Evolutionary conservation across 2,797 vertebrate genomes (phyloP).

Genomic region (Danio tinwini): DNA sequence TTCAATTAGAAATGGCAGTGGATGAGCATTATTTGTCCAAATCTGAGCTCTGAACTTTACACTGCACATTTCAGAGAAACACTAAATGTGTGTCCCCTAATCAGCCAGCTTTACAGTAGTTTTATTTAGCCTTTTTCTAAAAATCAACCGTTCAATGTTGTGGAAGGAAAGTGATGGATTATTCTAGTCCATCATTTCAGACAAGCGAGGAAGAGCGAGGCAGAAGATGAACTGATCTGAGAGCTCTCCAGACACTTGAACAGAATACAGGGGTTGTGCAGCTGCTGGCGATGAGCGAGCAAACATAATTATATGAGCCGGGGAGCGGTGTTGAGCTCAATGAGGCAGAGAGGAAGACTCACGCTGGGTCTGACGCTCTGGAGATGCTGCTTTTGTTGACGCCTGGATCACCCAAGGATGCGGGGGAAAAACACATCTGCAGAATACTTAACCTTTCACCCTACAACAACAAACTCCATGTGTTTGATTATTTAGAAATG

Average conservation of each 20-base stretch:
- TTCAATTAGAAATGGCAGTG: conserved; percentile 11
- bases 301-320: conserved; percentile 60
- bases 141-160: conserved; percentile 25
- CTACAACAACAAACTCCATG: conserved; percentile 33
- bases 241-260: conserved; percentile 30
- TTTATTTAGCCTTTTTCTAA: conserved; percentile 16
- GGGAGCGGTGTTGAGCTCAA: conserved; percentile 41
- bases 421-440: conserved; percentile 36
- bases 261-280: conserved; percentile 52
- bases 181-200: conserved; percentile 36
- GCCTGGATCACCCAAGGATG: conserved; percentile 44
- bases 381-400: conserved; percentile 51
- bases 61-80: neutral
- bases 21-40: neutral
- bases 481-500: conserved; percentile 18
- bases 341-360: conserved; percentile 60
- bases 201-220: conserved; percentile 17
- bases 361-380: conserved; percentile 49
- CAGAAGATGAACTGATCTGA: conserved; percentile 1
- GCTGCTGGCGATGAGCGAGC: conserved; percentile 57
- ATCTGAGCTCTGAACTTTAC: conserved; percentile 14
- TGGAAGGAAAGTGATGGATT: conserved; percentile 34
- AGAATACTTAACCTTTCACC: conserved; percentile 43
- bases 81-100: conserved; percentile 19
- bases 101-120: conserved; percentile 26